phyloP scores from a whole-genome alignment of 2,113 vertebrate species.

The Myiopsitta monachus region DNA sequence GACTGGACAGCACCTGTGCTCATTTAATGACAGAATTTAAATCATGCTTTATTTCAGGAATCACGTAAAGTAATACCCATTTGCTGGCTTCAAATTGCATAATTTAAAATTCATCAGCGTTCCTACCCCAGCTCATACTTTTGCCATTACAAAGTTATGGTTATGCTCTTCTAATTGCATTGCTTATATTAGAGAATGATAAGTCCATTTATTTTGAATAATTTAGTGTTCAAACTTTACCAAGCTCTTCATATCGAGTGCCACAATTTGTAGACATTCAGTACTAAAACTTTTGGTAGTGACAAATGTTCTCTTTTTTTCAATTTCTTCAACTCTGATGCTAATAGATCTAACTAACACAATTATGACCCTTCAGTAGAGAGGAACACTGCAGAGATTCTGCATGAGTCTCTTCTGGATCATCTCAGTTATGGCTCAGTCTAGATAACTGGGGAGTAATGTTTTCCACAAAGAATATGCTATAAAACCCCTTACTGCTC shows the following conservation, averaged over 20 bases:
- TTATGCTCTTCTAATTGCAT: not conserved
- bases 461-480: not conserved
- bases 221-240: not conserved
- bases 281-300: not conserved
- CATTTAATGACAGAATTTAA: not conserved
- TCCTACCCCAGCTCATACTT: not conserved
- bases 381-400: not conserved
- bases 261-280: not conserved
- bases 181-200: not conserved
- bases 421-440: not conserved
- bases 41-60: not conserved
- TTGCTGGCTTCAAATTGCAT: not conserved
- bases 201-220: not conserved
- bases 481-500: not conserved
- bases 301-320: not conserved
- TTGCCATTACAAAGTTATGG: not conserved
- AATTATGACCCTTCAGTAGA: not conserved
- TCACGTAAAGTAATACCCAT: not conserved
- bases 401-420: not conserved
- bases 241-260: not conserved
- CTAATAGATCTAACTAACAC: not conserved
- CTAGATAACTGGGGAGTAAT: not conserved
- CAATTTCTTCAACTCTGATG: not conserved
- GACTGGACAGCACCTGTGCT: not conserved
- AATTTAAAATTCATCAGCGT: not conserved